phyloP scores from a whole-genome alignment of 2,797 vertebrate species.

The Hephaestus fuliginosus region DNA sequence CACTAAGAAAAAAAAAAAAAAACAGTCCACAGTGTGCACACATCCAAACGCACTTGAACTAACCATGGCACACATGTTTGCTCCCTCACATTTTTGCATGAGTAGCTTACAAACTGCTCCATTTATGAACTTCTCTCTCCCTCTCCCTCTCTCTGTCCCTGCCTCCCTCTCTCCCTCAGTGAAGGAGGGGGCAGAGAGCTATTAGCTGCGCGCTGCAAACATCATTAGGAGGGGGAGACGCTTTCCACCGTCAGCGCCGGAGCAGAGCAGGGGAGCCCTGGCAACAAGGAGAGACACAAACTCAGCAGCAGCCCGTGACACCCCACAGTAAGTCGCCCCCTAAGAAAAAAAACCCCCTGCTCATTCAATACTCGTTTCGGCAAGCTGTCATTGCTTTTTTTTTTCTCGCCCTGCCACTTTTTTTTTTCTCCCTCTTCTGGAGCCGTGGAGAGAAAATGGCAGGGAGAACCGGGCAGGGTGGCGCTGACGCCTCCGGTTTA shows the following conservation, averaged over 20 bases:
- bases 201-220: constrained; percentile 92
- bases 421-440: constrained; percentile 32
- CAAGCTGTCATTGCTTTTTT: constrained; percentile 47
- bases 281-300: constrained; percentile 85
- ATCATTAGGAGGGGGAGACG: constrained; percentile 93
- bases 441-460: constrained; percentile 78
- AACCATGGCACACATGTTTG: constrained; percentile 36
- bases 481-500: constrained; percentile 76
- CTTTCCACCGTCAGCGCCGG: constrained; percentile 91
- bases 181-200: constrained; percentile 83
- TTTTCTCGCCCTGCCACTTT: constrained; percentile 50
- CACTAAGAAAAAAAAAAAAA: neutral
- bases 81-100: constrained; percentile 80
- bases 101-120: constrained; percentile 94
- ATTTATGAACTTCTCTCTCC: constrained; percentile 70
- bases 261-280: constrained; percentile 86
- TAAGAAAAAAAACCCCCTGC: constrained; percentile 53
- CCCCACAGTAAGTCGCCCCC: constrained; percentile 92
- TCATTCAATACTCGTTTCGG: constrained; percentile 31
- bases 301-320: constrained; percentile 89
- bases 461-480: constrained; percentile 78
- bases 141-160: constrained; percentile 45
- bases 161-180: constrained; percentile 52
- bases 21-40: neutral
- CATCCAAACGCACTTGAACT: constrained; percentile 4